Percentiles rank a stretch among this genome's conserved stretches.
phyloP scores from a whole-genome alignment of 1,140 invertebrate genomes.

The Monomorium pharaonis region DNA sequence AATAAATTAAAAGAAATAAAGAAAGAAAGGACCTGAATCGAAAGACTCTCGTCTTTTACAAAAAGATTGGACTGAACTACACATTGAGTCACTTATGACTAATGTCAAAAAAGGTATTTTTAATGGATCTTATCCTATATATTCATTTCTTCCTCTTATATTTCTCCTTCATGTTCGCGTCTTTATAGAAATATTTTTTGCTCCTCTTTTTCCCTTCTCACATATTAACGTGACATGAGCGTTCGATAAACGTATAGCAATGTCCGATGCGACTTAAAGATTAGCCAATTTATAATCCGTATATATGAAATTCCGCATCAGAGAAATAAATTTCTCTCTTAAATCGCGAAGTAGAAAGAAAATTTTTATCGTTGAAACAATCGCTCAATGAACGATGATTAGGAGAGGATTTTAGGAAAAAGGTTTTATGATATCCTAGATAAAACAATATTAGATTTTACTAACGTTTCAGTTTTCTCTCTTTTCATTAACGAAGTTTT shows the following conservation, averaged over 20 bases:
- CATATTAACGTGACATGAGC: not conserved
- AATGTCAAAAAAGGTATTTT: not conserved
- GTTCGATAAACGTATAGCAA: not conserved
- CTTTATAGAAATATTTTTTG: not conserved
- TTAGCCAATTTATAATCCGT: constrained; percentile 13
- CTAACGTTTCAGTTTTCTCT: constrained; percentile 16
- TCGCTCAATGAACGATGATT: not conserved
- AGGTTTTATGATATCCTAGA: not conserved
- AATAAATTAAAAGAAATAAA: constrained; percentile 6
- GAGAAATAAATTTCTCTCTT: constrained; percentile 17
- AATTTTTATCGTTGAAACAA: constrained; percentile 26
- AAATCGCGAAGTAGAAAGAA: not conserved
- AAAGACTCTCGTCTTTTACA: not conserved
- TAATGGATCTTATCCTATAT: not conserved
- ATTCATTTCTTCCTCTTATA: not conserved
- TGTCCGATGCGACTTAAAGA: not conserved
- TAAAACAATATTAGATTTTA: constrained; percentile 23
- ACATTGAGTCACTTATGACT: not conserved
- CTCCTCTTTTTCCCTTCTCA: not conserved
- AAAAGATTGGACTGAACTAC: not conserved
- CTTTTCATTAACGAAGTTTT: not conserved
- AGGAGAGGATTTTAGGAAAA: constrained; percentile 1
- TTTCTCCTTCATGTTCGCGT: not conserved
- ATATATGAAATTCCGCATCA: constrained; percentile 7
- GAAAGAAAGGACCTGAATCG: not conserved